Evolutionary conservation across 2,888 invertebrate species (phyloP).

Genomic region (Drosophila gaucha): DNA sequence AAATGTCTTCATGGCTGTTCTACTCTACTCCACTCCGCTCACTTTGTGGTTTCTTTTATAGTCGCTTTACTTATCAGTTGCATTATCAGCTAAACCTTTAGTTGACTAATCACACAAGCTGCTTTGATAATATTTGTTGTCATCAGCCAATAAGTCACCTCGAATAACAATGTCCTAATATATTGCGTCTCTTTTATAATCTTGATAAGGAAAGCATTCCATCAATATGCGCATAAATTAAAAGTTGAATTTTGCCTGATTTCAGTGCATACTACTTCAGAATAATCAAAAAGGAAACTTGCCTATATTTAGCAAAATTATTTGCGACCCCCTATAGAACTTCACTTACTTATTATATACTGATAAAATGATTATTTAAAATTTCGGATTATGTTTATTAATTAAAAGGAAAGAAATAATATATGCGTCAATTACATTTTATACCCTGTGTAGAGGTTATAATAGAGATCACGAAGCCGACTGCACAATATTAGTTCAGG

Average conservation of each 20-base stretch:
- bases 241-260: not conserved
- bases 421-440: too few species aligned
- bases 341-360: too few species aligned
- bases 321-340: too few species aligned
- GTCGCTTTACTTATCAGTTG: constrained; percentile 36
- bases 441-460: too few species aligned
- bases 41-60: constrained; percentile 48
- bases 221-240: constrained; percentile 58
- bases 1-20: constrained; percentile 48
- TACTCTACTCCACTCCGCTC: not conserved
- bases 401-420: too few species aligned
- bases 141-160: too few species aligned
- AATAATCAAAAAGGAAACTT: too few species aligned
- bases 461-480: too few species aligned
- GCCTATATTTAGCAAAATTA: too few species aligned
- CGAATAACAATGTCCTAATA: constrained; percentile 44
- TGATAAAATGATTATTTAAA: too few species aligned
- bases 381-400: too few species aligned
- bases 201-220: constrained; percentile 13
- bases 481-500: too few species aligned
- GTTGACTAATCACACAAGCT: not conserved
- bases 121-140: constrained; percentile 21
- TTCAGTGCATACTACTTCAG: constrained; percentile 19
- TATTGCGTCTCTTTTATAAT: constrained; percentile 44
- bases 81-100: constrained; percentile 1